phyloP scores from a whole-genome alignment of 2,888 invertebrate species.

The Pheosia tremula region DNA sequence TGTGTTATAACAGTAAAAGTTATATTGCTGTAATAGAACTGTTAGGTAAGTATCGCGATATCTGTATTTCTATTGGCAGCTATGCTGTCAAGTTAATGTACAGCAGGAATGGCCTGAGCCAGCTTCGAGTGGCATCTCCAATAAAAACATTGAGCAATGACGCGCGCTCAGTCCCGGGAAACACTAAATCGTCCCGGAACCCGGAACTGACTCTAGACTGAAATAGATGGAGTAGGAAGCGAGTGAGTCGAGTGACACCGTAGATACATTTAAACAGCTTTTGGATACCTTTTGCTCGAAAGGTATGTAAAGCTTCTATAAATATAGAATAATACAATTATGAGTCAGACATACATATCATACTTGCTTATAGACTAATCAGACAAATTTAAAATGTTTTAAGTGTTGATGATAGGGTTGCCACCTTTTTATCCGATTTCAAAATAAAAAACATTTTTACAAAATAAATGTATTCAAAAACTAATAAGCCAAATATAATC shows the following conservation, averaged over 20 bases:
- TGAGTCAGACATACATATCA: no score
- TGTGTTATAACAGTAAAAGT: no score
- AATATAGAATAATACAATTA: no score
- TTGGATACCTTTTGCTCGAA: not conserved
- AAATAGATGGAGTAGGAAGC: not conserved
- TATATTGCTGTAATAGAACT: no score
- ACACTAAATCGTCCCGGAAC: slow-evolving; percentile 1
- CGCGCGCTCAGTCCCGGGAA: not conserved
- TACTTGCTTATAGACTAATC: no score
- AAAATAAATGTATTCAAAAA: no score
- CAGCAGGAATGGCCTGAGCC: not conserved
- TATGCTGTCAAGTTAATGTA: not conserved
- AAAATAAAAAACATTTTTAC: no score
- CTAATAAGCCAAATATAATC: no score
- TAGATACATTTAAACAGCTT: not conserved
- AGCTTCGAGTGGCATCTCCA: not conserved
- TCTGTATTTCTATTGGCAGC: not conserved
- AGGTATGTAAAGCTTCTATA: no score
- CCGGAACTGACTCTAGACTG: not conserved
- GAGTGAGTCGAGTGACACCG: not conserved
- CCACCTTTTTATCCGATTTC: no score
- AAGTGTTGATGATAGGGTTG: no score
- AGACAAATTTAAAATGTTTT: no score
- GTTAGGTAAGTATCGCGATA: not conserved
- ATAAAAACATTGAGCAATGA: not conserved